Conservation (phyloP, 2,113 vertebrate species). For the Rattus norvegicus region DNA sequence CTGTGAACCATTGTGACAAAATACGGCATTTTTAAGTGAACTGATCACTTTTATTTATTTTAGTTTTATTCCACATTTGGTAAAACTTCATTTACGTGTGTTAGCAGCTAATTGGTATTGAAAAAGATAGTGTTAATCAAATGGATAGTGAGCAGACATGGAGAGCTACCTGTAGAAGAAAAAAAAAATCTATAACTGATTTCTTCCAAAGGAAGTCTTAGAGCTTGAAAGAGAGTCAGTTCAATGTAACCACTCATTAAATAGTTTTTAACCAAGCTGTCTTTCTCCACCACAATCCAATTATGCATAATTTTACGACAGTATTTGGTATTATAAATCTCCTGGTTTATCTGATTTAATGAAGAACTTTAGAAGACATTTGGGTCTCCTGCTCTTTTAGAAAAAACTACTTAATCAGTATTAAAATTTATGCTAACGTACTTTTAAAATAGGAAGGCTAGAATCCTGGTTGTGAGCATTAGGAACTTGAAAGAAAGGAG, state of each 20-base stretch:
- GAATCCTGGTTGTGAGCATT: conserved; percentile 81
- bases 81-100: conserved; percentile 84
- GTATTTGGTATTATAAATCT: conserved; percentile 82
- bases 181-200: background rate
- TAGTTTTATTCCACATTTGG: conserved; percentile 83
- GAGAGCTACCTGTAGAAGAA: conserved; percentile 70
- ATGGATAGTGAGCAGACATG: background rate
- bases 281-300: background rate
- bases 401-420: conserved; percentile 86
- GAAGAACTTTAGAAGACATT: conserved; percentile 85
- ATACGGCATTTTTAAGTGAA: background rate
- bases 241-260: conserved; percentile 48
- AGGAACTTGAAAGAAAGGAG: conserved; percentile 86
- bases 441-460: conserved; percentile 79
- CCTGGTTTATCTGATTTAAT: conserved; percentile 32
- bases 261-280: conserved; percentile 39
- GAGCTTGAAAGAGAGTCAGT: conserved; percentile 74
- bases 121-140: conserved; percentile 71
- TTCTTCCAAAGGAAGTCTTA: conserved; percentile 65
- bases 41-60: background rate
- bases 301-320: conserved; percentile 49
- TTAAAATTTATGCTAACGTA: conserved; percentile 86
- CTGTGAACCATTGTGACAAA: conserved; percentile 78
- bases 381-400: conserved; percentile 92
- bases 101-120: conserved; percentile 74